Conservation (phyloP, 2,113 vertebrate genomes). For the Callaeas wilsoni region DNA sequence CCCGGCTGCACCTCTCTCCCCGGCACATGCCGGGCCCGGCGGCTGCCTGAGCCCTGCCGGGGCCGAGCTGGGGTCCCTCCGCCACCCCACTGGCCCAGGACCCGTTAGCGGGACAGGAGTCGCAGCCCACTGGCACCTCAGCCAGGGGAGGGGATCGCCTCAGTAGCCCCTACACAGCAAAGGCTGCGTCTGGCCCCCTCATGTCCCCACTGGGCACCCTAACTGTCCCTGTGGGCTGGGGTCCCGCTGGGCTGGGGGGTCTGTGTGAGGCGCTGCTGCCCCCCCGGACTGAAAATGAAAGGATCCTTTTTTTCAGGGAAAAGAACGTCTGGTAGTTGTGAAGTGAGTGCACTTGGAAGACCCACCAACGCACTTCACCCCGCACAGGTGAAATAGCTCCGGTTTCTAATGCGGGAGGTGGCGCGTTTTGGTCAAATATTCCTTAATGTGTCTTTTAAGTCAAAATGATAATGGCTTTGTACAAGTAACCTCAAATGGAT, state of each 20-base stretch:
- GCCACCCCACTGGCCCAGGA: background rate
- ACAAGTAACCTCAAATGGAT: background rate
- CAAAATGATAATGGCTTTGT: background rate
- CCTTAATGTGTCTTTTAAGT: background rate
- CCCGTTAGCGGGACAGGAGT: background rate
- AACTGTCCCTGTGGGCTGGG: accelerated
- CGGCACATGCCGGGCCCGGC: background rate
- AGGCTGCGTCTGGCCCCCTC: background rate
- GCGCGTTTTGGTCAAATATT: background rate
- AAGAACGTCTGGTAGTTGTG: constrained; percentile 23
- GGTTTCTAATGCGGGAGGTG: background rate
- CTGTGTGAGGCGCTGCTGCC: background rate
- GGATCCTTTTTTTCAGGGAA: background rate
- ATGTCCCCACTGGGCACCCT: accelerated
- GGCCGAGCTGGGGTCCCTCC: background rate
- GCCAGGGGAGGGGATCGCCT: background rate
- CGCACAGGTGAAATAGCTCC: constrained; percentile 17
- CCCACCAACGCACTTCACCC: background rate
- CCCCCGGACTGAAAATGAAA: background rate
- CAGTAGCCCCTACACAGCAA: accelerated
- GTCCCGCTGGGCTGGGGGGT: accelerated
- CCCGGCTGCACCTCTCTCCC: background rate
- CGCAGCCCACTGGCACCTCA: background rate
- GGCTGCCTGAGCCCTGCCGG: background rate
- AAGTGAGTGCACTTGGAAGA: constrained; percentile 35